phyloP scores from a whole-genome alignment of 2,797 vertebrate species.

The Paramormyrops hopkinsi region DNA sequence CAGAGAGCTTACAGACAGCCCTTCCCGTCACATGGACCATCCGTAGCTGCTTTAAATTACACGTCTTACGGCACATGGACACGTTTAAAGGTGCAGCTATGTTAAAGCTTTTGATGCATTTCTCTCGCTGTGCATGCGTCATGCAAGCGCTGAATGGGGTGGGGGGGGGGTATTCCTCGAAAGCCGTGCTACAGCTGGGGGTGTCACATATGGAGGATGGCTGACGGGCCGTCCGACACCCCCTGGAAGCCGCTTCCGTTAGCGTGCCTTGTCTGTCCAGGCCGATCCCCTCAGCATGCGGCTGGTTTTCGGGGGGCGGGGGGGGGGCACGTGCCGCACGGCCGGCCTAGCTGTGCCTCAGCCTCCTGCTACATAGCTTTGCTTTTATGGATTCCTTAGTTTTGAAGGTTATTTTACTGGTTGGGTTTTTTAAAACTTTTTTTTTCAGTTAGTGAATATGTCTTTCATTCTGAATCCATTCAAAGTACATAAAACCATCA shows the following conservation, averaged over 20 bases:
- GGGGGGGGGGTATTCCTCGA: not conserved
- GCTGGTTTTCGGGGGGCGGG: not conserved
- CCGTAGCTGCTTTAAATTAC: slow-evolving; percentile 55
- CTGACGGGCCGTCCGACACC: not conserved
- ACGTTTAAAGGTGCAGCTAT: not conserved
- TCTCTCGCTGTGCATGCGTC: slow-evolving; percentile 23
- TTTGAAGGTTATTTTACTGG: slow-evolving; percentile 48
- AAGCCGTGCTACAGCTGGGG: slow-evolving; percentile 8
- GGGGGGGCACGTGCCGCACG: slow-evolving; percentile 36
- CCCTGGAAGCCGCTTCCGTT: not conserved
- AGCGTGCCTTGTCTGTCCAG: not conserved
- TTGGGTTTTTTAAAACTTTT: slow-evolving; percentile 37
- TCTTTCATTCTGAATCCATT: slow-evolving; percentile 57
- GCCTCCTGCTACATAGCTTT: slow-evolving; percentile 33
- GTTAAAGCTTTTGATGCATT: slow-evolving; percentile 17
- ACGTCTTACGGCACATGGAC: slow-evolving; percentile 33
- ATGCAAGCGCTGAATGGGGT: not conserved
- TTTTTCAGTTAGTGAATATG: slow-evolving; percentile 53
- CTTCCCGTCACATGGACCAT: slow-evolving; percentile 34
- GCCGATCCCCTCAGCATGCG: not conserved
- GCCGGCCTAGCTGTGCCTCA: slow-evolving; percentile 28
- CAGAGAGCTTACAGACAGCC: slow-evolving; percentile 46
- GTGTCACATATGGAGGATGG: not conserved
- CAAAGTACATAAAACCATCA: slow-evolving; percentile 73
- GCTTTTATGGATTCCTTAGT: slow-evolving; percentile 53